Percentiles rank a stretch among this genome's conserved stretches.
These are phyloP conservation scores for Nomada flava DNA, from an alignment of 2,888 invertebrate genomes.

Conservation along the genomic window DNA sequence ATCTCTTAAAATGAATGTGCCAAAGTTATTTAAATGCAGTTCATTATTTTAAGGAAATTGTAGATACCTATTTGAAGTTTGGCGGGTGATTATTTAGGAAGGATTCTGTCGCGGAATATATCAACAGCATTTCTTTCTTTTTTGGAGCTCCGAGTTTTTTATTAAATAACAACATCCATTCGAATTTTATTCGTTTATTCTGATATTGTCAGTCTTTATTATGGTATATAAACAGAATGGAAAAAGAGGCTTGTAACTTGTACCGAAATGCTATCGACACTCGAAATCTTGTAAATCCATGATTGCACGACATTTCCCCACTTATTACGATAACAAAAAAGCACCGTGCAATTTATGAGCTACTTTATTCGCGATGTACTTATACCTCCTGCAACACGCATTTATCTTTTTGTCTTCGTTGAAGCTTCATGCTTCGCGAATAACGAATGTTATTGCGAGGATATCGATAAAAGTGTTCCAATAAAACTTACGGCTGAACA, in stretches of 20 bases:
- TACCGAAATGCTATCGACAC: background rate
- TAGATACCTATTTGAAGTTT: too few relatives aligned
- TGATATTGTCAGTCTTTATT: background rate
- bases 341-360: conserved; percentile 24
- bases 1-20: too few relatives aligned
- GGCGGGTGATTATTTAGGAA: too few relatives aligned
- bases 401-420: conserved; percentile 38
- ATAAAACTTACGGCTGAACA: conserved; percentile 18
- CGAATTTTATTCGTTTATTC: background rate
- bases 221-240: too few relatives aligned
- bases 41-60: too few relatives aligned
- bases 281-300: conserved; percentile 24
- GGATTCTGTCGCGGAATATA: too few relatives aligned
- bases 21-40: too few relatives aligned
- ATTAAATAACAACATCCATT: background rate
- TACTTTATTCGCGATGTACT: conserved; percentile 8
- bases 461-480: conserved; percentile 37
- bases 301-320: conserved; percentile 27
- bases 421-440: conserved; percentile 12
- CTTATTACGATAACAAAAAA: conserved; percentile 22
- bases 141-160: too few relatives aligned
- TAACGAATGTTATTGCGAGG: conserved; percentile 40
- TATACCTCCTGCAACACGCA: conserved; percentile 11
- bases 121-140: too few relatives aligned
- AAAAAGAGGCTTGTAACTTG: background rate